Base-by-base conservation (phyloP, 2,797 vertebrate species). In the Argyrosomus regius region DNA sequence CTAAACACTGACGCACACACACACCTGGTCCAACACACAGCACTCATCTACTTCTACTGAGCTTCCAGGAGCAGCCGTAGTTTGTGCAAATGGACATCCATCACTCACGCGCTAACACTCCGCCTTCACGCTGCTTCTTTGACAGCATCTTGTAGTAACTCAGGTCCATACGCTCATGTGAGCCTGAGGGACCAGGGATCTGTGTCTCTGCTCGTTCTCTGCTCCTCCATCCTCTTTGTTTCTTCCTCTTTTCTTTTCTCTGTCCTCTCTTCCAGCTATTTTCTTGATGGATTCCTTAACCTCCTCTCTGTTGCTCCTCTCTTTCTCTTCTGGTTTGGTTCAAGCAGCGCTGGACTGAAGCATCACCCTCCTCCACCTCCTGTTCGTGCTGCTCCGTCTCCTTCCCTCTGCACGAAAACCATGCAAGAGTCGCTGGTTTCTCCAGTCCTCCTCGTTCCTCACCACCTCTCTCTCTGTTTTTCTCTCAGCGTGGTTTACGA, bases 131-230 rank as follows among this genome's bases (percentile, higher is more conserved):
- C 80, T 78, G 67, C 4, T 48, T 81, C 87, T 85, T 49, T 88
- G 84, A 83, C 87, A 87, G 83, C 73, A 90, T 82, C 87, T 82
- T 58, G 69, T 83, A 77, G 80, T 81, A 73, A 79, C 78, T 91
- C 85, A 75, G 77, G 78, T 92, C 87, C 87, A 75, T 31, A 24
- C 54, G 49, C 82, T 87, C 87, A 88, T 71, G 72, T 82, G 82
- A 90, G 88, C 81, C 86, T 75, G 65, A 87, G 70, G 8, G 67
- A 67, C 80, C 82, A 31, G 77, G 65, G 70, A 46, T 68, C 79
- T 73, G 77, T 17, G 56, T 61, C 77, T 89, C 83, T 78, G 78
- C 79, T 75, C 48, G 52, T 65, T 61, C 73, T 83, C 80, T 49
- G 48, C 73, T 83, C 76, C 86, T 89, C 86, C 88, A 84, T 90